Evolutionary conservation across 2,888 invertebrate genomes (phyloP).

Genomic region (Pammene fasciana): DNA sequence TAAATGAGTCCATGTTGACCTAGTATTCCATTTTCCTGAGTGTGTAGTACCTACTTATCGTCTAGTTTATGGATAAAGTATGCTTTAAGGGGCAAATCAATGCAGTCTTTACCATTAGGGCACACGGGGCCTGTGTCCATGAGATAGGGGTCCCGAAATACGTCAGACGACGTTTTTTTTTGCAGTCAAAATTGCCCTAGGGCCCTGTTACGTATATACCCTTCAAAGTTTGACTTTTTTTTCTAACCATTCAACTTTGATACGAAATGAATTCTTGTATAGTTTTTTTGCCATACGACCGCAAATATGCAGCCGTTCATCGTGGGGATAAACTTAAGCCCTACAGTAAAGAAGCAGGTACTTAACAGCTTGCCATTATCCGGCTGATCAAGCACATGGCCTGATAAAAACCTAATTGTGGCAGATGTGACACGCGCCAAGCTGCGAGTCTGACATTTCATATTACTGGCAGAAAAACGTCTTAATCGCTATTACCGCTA

Average conservation of each 20-base stretch:
- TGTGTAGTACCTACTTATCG: neutral
- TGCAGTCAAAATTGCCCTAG: no score
- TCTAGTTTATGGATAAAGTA: no score
- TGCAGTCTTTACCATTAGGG: no score
- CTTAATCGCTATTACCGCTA: neutral
- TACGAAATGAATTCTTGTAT: no score
- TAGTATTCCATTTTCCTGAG: neutral
- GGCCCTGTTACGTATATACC: no score
- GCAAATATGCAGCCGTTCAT: neutral
- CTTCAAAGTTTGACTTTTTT: no score
- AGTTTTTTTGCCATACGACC: neutral
- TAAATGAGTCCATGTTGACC: neutral
- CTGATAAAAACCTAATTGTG: conserved; percentile 23
- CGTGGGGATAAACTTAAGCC: neutral
- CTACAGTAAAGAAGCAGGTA: neutral
- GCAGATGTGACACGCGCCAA: conserved; percentile 27
- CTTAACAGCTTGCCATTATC: conserved; percentile 7
- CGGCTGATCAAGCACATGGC: conserved; percentile 20
- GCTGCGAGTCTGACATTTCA: conserved; percentile 24
- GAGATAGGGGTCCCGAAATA: no score
- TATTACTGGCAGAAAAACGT: neutral
- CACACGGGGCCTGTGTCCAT: no score
- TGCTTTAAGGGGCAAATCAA: no score
- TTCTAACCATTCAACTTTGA: no score
- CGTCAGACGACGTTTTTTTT: no score